Evolutionary conservation across 2,797 vertebrate species (phyloP).

Genomic region (Cossypha dichroa): DNA sequence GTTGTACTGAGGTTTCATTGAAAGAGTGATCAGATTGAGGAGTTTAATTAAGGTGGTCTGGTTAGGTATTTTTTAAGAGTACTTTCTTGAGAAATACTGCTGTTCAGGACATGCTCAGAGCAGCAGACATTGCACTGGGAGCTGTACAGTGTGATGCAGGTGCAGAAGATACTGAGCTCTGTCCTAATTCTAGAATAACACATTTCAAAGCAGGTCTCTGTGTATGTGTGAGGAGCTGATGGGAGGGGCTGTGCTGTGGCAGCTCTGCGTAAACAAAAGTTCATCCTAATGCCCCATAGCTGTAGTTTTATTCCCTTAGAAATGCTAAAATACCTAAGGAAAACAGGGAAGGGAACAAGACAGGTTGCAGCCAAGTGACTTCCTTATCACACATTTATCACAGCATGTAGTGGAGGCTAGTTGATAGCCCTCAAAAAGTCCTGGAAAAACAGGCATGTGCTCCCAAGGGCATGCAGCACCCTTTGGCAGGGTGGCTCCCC

Average conservation of each 20-base stretch:
- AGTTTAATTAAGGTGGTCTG: neutral
- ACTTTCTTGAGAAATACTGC: neutral
- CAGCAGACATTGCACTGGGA: neutral
- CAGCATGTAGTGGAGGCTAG: neutral
- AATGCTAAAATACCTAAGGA: neutral
- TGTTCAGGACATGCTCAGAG: neutral
- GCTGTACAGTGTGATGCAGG: neutral
- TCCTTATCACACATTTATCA: neutral
- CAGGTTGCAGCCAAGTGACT: neutral
- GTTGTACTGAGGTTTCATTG: neutral
- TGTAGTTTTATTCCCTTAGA: neutral
- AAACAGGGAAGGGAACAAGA: neutral
- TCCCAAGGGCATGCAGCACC: neutral
- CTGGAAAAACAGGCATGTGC: neutral
- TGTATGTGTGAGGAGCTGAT: neutral
- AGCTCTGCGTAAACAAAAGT: neutral
- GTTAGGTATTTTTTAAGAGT: fast-evolving
- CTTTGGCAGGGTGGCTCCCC: neutral
- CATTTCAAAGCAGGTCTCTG: neutral
- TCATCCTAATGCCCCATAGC: neutral
- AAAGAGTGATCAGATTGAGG: neutral
- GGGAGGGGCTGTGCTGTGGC: neutral
- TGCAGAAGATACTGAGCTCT: neutral
- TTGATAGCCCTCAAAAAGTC: neutral
- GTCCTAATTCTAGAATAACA: neutral